Evolutionary conservation across 2,113 vertebrate species (phyloP).

Genomic region (Psophia crepitans): DNA sequence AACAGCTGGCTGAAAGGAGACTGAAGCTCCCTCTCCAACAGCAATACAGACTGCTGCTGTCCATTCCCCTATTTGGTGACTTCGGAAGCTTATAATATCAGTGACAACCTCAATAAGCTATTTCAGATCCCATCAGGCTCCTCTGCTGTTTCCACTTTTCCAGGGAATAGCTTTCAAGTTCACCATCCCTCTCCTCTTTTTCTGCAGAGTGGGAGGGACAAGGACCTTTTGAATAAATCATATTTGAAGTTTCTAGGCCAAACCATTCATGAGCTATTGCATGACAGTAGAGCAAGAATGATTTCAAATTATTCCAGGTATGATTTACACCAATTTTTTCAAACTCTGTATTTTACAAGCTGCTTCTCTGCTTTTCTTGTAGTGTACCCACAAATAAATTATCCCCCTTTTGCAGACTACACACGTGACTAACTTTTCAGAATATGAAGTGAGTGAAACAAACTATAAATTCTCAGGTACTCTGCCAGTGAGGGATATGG

Average conservation of each 20-base stretch:
- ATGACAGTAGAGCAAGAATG: neutral
- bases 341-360: neutral
- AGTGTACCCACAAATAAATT: neutral
- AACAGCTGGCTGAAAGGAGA: neutral
- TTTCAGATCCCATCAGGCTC: conserved; percentile 10
- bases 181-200: neutral
- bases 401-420: neutral
- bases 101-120: conserved; percentile 22
- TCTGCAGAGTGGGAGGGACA: neutral
- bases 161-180: neutral
- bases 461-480: neutral
- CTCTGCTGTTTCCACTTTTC: conserved; percentile 7
- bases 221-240: conserved; percentile 41
- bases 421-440: neutral
- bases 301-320: conserved; percentile 31
- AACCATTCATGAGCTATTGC: neutral
- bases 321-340: neutral
- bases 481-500: neutral
- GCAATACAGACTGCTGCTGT: neutral
- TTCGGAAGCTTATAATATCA: neutral
- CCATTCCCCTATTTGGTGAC: neutral
- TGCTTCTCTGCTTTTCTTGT: neutral
- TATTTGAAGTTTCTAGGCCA: conserved; percentile 58
- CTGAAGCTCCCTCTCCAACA: neutral
- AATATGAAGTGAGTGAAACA: neutral